phyloP scores from a whole-genome alignment of 2,113 vertebrate species.

The Alethe diademata region DNA sequence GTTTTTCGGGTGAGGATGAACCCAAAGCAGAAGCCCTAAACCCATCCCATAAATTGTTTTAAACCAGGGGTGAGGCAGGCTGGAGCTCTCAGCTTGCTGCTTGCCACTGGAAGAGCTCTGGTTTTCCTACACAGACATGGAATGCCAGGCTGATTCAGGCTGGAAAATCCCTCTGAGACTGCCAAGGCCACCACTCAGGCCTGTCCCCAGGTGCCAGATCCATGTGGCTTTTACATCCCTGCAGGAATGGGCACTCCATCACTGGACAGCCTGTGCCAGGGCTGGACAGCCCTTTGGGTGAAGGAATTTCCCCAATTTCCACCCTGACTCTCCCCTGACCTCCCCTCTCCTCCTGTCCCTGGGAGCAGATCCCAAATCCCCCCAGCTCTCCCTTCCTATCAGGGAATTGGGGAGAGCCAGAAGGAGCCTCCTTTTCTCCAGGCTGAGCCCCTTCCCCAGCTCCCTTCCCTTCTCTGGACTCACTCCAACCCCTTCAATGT shows the following conservation, averaged over 20 bases:
- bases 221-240: neutral
- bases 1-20: neutral
- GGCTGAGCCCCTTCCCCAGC: neutral
- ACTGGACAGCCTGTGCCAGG: neutral
- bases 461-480: neutral
- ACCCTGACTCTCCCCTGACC: rapidly evolving
- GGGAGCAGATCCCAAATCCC: neutral
- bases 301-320: neutral
- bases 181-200: neutral
- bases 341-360: neutral
- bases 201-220: neutral
- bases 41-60: neutral
- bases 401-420: neutral
- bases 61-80: neutral
- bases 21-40: neutral
- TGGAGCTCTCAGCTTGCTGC: neutral
- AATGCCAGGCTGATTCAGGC: neutral
- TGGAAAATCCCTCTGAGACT: neutral
- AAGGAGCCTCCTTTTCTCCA: neutral
- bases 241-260: neutral
- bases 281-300: neutral
- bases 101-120: neutral
- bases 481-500: neutral
- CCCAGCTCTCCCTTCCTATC: neutral
- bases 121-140: neutral